These are phyloP conservation scores for Thyatira batis DNA, from an alignment of 2,888 invertebrate species.

Conservation along the genomic window DNA sequence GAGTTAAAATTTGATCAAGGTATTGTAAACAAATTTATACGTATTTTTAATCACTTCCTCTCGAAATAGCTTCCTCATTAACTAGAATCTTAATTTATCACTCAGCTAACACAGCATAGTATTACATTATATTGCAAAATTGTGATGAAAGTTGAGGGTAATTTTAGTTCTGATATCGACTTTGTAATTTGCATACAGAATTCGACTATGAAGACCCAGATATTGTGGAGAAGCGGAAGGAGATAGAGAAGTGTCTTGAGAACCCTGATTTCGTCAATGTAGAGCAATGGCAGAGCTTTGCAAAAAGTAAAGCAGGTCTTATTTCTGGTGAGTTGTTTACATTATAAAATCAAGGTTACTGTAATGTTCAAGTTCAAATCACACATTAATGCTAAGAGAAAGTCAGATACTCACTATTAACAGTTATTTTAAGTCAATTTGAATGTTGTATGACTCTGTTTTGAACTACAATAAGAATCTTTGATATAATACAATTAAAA, in stretches of 20 bases:
- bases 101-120: background rate
- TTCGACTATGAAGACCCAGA: constrained; percentile 83
- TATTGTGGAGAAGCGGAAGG: constrained; percentile 83
- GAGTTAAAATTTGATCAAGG: constrained; percentile 88
- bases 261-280: constrained; percentile 69
- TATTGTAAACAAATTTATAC: constrained; percentile 71
- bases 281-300: constrained; percentile 83
- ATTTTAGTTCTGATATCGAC: constrained; percentile 10
- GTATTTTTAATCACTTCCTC: constrained; percentile 38
- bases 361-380: background rate
- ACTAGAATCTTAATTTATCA: constrained; percentile 8
- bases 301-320: constrained; percentile 85
- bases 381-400: background rate
- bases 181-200: constrained; percentile 53
- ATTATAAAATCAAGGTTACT: constrained; percentile 2
- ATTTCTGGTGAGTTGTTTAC: constrained; percentile 81
- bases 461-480: background rate
- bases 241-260: constrained; percentile 82
- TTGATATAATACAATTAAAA: background rate
- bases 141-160: constrained; percentile 41
- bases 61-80: constrained; percentile 17
- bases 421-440: background rate
- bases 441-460: background rate
- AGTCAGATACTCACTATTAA: background rate
- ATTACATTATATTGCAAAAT: constrained; percentile 8